A percentile compares a stretch with the other conserved stretches of the same genome.
Conservation (phyloP, 2,888 invertebrate species). For the Erebia palarica region DNA sequence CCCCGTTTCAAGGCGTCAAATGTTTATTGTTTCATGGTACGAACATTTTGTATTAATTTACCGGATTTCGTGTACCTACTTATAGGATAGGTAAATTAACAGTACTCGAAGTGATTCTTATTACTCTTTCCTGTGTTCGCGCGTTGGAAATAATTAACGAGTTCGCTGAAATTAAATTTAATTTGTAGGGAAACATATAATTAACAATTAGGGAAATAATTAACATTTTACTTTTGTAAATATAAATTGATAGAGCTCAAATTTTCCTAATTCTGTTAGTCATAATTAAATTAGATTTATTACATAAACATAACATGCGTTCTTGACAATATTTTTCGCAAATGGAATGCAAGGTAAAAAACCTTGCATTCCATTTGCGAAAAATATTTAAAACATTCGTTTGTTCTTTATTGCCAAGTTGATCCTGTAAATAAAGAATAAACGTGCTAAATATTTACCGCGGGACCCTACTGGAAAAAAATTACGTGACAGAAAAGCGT, state of each 20-base stretch:
- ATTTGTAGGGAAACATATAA: not conserved
- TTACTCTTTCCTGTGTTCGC: slow-evolving; percentile 1
- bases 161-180: not conserved
- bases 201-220: not conserved
- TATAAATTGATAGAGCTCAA: not conserved
- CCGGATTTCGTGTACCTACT: not conserved
- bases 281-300: not conserved
- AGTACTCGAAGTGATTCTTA: not conserved
- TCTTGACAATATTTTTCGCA: no score
- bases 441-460: no score
- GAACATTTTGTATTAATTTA: not conserved
- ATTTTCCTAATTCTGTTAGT: not conserved
- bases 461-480: no score
- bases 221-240: not conserved
- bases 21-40: not conserved
- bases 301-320: no score
- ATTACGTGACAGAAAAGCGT: no score
- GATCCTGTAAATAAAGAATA: no score
- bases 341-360: no score
- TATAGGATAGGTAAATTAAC: not conserved
- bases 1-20: not conserved
- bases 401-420: no score
- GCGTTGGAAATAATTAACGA: slow-evolving; percentile 3
- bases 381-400: no score
- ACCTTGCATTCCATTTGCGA: no score